phyloP scores from a whole-genome alignment of 2,888 invertebrate species.

The Leptopilina myrica region DNA sequence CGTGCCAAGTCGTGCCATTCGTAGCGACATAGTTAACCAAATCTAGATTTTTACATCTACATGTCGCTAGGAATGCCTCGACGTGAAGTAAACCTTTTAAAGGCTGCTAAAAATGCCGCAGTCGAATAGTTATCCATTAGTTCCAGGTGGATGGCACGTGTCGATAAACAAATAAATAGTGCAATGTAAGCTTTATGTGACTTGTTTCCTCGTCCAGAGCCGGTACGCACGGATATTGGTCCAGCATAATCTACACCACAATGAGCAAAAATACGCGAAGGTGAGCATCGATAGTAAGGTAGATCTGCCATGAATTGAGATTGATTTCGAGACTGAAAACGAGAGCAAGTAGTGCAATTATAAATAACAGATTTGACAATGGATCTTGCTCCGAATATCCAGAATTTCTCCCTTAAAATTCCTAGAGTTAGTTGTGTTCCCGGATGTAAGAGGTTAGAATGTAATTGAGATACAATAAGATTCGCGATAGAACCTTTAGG shows the following conservation, averaged over 20 bases:
- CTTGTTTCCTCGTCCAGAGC: neutral
- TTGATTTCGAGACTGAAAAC: slow-evolving; percentile 32
- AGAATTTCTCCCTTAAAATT: slow-evolving; percentile 6
- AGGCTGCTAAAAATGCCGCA: slow-evolving; percentile 58
- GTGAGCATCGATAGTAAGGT: slow-evolving; percentile 13
- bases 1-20: slow-evolving; percentile 16
- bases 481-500: no score
- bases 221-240: neutral
- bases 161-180: slow-evolving; percentile 60
- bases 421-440: slow-evolving; percentile 30
- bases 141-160: slow-evolving; percentile 32
- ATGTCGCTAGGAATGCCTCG: slow-evolving; percentile 54
- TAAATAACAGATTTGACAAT: slow-evolving; percentile 18
- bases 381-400: slow-evolving; percentile 27
- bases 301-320: slow-evolving; percentile 42
- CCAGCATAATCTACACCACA: neutral
- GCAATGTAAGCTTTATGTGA: slow-evolving; percentile 57
- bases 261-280: neutral
- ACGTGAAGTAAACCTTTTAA: slow-evolving; percentile 57
- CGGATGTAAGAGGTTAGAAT: slow-evolving; percentile 21
- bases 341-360: slow-evolving; percentile 45
- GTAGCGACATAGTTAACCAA: slow-evolving; percentile 51
- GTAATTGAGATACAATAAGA: neutral
- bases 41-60: slow-evolving; percentile 42
- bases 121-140: slow-evolving; percentile 57